These are phyloP conservation scores for Brassicogethes aeneus DNA, from an alignment of 2,888 invertebrate species.

Conservation along the genomic window DNA sequence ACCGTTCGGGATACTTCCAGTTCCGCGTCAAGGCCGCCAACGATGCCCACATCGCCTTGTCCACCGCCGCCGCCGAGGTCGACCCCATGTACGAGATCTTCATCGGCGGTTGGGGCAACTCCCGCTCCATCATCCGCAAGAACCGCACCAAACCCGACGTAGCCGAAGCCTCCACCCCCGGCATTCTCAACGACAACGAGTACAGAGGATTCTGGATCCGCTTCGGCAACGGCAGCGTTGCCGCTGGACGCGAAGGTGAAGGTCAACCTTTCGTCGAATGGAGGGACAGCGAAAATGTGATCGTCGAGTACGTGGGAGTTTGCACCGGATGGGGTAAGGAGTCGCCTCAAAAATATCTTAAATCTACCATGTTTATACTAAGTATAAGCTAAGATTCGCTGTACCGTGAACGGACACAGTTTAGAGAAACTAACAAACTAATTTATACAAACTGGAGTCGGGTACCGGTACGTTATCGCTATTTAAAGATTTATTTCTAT, in stretches of 20 bases:
- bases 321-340: slow-evolving; percentile 73
- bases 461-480: too few relatives aligned
- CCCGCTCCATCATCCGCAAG: slow-evolving; percentile 73
- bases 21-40: slow-evolving; percentile 72
- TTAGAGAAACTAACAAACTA: too few relatives aligned
- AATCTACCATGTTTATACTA: too few relatives aligned
- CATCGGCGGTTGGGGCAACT: slow-evolving; percentile 83
- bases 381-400: too few relatives aligned
- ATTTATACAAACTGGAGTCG: too few relatives aligned
- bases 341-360: too few relatives aligned
- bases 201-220: slow-evolving; percentile 75
- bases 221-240: slow-evolving; percentile 54
- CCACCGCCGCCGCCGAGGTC: slow-evolving; percentile 57
- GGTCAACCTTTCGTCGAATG: slow-evolving; percentile 68
- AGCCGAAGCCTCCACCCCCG: slow-evolving; percentile 56
- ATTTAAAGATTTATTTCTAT: too few relatives aligned
- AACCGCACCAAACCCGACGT: slow-evolving; percentile 54
- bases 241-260: slow-evolving; percentile 44
- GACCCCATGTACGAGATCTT: slow-evolving; percentile 81
- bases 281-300: slow-evolving; percentile 61
- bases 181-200: slow-evolving; percentile 62
- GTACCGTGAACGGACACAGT: too few relatives aligned
- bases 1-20: slow-evolving; percentile 56
- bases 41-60: slow-evolving; percentile 80
- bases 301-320: slow-evolving; percentile 66